Percentiles rank a stretch among this genome's conserved stretches.
Evolutionary conservation across 1,140 invertebrate species (phyloP).

Genomic region (Drosophila littoralis): DNA sequence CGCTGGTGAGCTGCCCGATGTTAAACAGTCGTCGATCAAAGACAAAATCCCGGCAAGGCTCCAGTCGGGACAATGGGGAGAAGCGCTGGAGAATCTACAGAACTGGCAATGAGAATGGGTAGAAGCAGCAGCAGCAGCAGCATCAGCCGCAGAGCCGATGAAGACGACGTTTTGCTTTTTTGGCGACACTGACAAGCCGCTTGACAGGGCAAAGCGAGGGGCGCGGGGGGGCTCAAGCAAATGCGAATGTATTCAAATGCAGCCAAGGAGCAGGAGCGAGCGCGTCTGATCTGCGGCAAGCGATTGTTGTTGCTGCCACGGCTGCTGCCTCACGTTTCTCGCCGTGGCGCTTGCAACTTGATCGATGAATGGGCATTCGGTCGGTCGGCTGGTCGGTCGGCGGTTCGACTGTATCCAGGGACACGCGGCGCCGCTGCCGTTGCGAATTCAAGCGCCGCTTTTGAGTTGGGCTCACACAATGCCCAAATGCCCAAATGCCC

Average conservation of each 20-base stretch:
- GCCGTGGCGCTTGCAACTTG: conserved; percentile 81
- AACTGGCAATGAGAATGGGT: background rate
- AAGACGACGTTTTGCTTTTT: conserved; percentile 76
- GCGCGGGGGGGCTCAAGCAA: background rate
- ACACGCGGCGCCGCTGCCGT: conserved; percentile 71
- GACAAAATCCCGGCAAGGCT: conserved; percentile 66
- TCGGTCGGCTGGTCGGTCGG: conserved; percentile 4
- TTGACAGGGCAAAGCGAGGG: conserved; percentile 31
- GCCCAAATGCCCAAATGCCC: conserved; percentile 10
- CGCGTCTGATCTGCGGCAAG: conserved; percentile 48
- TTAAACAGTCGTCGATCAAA: conserved; percentile 79
- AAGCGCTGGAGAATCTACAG: background rate
- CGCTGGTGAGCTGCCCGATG: conserved; percentile 29
- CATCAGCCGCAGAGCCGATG: conserved; percentile 38
- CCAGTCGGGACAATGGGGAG: conserved; percentile 19
- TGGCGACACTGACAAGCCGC: conserved; percentile 69
- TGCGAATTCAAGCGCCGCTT: conserved; percentile 80
- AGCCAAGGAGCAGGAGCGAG: conserved; percentile 25
- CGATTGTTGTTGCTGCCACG: conserved; percentile 40
- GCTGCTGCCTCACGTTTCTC: conserved; percentile 68
- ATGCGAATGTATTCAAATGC: conserved; percentile 69
- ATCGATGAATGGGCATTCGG: conserved; percentile 78
- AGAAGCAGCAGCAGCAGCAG: background rate
- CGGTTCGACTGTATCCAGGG: conserved; percentile 15
- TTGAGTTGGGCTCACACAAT: conserved; percentile 76